Evolutionary conservation across 2,888 invertebrate genomes (phyloP), one percentile per base, ranked within the genome.

Genomic region (Tachina grossa): DNA sequence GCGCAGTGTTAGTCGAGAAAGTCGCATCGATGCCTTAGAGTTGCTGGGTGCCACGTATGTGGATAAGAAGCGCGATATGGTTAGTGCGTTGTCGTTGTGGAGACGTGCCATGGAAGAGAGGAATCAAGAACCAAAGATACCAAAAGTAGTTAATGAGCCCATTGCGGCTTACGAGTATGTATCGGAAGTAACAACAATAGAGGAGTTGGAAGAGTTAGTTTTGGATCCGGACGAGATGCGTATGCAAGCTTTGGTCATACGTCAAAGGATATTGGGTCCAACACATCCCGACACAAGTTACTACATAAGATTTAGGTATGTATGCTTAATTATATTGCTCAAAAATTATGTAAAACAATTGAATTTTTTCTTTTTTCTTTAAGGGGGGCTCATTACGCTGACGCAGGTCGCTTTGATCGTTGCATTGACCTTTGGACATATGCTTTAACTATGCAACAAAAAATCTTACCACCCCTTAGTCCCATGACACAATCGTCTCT

Each of bases 271-370:
- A 89, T 93, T 98, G 86, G 95, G 96, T 1, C 98, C 98, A 2
- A 98, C 97, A 10, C 98, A 99, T 94, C 98, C 98, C 0, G 98
- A 98, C 93, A 98, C 98, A 61, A 97, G 97, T 90, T 98, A 98
- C 93, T 98, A 98, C 93, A 98, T 99, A 88, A 95, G 98, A 19
- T 98, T 97, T 93, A 90, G 92, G 93, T 92, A 59, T 14, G n/a
- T 49, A 39, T 14, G 14, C 0, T 10, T 6, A 6, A 31, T 31
- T 6, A 0, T 59, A 22, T 19, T 63, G 6, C 41, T 51, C n/a
- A 22, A 6, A 10, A 19, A 16, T 11, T 1, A 59, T n/a, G 13
- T 11, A n/a, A 13, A 22, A 59, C 39, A 43, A 55, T 49, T 2
- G 11, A 86, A 77, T 63, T 94, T 41, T 82, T 78, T 65, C 94